Evolutionary conservation across 2,113 vertebrate genomes (phyloP).

Genomic region (Trematocara stigmaticum): DNA sequence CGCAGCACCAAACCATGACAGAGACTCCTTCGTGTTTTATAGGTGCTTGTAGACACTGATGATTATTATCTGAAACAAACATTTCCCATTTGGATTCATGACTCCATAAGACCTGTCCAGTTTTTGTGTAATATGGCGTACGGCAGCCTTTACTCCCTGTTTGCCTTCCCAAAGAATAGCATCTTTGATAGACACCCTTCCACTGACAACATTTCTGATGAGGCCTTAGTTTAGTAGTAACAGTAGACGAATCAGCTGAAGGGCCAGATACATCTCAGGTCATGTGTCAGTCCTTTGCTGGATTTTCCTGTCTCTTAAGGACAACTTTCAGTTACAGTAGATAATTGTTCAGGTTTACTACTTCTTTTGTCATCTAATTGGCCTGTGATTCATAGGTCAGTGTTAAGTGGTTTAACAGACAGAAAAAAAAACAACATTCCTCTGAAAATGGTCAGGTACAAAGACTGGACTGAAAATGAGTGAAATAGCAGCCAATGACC

Average conservation of each 20-base stretch:
- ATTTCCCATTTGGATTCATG: neutral
- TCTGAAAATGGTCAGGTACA: neutral
- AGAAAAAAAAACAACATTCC: neutral
- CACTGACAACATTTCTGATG: neutral
- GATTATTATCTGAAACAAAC: neutral
- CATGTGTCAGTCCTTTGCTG: neutral
- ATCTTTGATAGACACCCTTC: neutral
- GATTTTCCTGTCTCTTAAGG: neutral
- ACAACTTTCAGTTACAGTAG: neutral
- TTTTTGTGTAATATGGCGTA: neutral
- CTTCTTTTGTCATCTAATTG: neutral
- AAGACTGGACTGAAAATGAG: neutral
- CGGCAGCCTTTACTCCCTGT: neutral
- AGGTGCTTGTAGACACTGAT: neutral
- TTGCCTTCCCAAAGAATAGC: neutral
- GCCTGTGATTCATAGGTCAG: neutral
- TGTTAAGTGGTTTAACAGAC: neutral
- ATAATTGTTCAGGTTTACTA: neutral
- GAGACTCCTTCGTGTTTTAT: neutral
- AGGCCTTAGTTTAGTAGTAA: neutral
- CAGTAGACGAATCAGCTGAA: neutral
- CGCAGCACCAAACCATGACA: rapidly evolving
- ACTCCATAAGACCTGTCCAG: neutral
- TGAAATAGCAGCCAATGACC: neutral
- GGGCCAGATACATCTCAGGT: neutral